Evolutionary conservation across 1,140 invertebrate genomes (phyloP).

Genomic region (Sycophaga agraensis): DNA sequence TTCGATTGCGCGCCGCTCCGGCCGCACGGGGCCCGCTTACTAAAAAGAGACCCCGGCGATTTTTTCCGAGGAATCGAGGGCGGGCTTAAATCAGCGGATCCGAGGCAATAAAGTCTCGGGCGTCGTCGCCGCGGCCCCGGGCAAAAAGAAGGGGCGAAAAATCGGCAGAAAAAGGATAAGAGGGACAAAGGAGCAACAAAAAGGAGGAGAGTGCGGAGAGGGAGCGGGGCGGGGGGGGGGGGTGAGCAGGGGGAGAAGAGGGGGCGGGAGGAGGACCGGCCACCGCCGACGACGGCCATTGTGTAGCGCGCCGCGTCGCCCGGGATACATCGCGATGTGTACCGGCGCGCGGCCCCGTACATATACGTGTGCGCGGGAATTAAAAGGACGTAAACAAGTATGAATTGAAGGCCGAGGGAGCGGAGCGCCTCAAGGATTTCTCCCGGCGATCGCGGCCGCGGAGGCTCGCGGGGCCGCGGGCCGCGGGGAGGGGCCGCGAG

Average conservation of each 20-base stretch:
- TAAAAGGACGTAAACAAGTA: slow-evolving; percentile 23
- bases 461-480: too few species aligned
- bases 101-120: too few species aligned
- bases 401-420: slow-evolving; percentile 28
- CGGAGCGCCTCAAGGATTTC: not conserved
- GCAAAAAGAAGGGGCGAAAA: too few species aligned
- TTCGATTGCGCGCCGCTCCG: too few species aligned
- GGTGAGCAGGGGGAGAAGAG: not conserved
- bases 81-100: too few species aligned
- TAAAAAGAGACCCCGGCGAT: too few species aligned
- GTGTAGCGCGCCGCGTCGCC: not conserved
- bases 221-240: not conserved
- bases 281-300: not conserved
- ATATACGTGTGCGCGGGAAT: not conserved
- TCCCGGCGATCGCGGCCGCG: not conserved
- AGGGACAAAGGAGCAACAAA: not conserved
- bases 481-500: not conserved
- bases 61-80: too few species aligned
- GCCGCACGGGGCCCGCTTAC: too few species aligned
- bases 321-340: too few species aligned
- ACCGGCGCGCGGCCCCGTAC: too few species aligned
- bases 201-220: not conserved
- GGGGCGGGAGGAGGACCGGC: slow-evolving; percentile 3
- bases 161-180: not conserved
- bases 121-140: too few species aligned